A percentile compares a stretch with the other conserved stretches of the same genome.
phyloP scores from a whole-genome alignment of 2,888 invertebrate species.

The Malthinus seriepunctatus region DNA sequence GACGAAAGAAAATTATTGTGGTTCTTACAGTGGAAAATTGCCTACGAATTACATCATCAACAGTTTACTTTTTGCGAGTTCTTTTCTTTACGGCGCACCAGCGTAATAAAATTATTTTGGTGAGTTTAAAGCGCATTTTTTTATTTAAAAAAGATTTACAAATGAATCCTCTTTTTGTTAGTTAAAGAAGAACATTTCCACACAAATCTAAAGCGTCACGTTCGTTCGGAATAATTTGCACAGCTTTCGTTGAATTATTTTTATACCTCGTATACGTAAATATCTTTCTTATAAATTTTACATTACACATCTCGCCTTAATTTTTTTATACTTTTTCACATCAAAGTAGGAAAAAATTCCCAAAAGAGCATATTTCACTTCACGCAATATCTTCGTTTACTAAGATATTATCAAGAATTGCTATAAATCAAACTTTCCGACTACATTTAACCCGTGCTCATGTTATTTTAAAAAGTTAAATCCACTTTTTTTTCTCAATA shows the following conservation, averaged over 20 bases:
- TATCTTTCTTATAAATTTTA: slow-evolving; percentile 1
- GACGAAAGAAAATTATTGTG: slow-evolving; percentile 15
- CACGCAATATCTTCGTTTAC: slow-evolving; percentile 24
- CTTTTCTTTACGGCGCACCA: too few relatives aligned
- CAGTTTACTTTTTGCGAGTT: neutral
- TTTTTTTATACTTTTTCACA: slow-evolving; percentile 12
- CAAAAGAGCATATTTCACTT: slow-evolving; percentile 19
- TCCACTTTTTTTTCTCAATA: slow-evolving; percentile 18
- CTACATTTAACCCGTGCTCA: slow-evolving; percentile 26
- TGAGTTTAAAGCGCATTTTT: too few relatives aligned
- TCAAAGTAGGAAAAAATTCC: slow-evolving; percentile 20
- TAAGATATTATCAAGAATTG: slow-evolving; percentile 22
- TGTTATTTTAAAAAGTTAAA: slow-evolving; percentile 28
- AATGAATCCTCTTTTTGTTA: too few relatives aligned
- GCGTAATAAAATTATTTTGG: too few relatives aligned
- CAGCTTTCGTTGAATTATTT: too few relatives aligned
- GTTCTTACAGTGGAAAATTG: slow-evolving; percentile 17
- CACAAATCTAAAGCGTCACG: too few relatives aligned
- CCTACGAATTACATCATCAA: slow-evolving; percentile 18
- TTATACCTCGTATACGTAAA: too few relatives aligned
- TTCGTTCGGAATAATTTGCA: too few relatives aligned
- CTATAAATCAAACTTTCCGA: slow-evolving; percentile 26
- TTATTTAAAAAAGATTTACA: too few relatives aligned
- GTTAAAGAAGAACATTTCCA: too few relatives aligned
- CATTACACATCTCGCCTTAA: neutral